Conservation (phyloP, 2,797 vertebrate genomes). For the Acrossocheilus fasciatus region DNA sequence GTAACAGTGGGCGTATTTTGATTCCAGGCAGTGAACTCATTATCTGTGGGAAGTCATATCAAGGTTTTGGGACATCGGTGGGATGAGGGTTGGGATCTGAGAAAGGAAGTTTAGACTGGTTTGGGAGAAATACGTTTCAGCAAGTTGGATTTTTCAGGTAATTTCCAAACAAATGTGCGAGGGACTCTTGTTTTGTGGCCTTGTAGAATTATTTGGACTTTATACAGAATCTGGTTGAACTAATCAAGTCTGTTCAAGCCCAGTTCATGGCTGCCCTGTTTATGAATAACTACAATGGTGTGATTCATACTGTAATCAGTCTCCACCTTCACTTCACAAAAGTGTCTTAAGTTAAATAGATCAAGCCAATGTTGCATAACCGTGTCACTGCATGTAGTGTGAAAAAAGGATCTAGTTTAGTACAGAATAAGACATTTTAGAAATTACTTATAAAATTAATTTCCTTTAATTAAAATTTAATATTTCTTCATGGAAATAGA, state of each 20-base stretch:
- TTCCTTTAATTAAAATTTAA: neutral
- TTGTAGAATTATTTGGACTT: conserved; percentile 26
- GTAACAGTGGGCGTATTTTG: conserved; percentile 65
- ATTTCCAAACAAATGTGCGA: neutral
- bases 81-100: neutral
- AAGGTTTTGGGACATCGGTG: conserved; percentile 52
- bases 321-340: conserved; percentile 48
- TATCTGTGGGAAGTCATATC: conserved; percentile 69
- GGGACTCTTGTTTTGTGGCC: neutral
- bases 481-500: neutral
- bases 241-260: conserved; percentile 51
- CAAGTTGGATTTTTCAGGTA: neutral
- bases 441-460: neutral
- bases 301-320: conserved; percentile 40
- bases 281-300: conserved; percentile 35
- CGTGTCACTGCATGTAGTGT: neutral
- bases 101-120: conserved; percentile 44
- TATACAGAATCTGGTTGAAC: conserved; percentile 32
- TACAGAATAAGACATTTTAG: neutral
- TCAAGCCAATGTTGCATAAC: conserved; percentile 15
- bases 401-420: neutral
- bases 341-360: conserved; percentile 25
- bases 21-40: conserved; percentile 60
- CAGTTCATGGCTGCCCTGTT: neutral
- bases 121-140: neutral